Evolutionary conservation across 2,888 invertebrate genomes (phyloP).

Genomic region (Apamea sordens): DNA sequence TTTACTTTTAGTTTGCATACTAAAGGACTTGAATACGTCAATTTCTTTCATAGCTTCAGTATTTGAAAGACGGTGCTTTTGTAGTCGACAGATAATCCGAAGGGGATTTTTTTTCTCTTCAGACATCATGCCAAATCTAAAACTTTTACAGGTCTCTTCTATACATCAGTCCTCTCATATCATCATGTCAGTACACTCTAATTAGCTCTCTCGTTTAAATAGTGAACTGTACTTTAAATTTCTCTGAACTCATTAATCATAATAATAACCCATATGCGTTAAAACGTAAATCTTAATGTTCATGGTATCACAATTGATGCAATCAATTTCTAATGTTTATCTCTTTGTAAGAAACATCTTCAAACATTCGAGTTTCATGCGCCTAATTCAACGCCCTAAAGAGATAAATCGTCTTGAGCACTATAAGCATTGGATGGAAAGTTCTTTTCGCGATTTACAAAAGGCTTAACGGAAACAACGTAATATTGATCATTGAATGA

Average conservation of each 20-base stretch:
- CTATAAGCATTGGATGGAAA: background rate
- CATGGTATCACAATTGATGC: slow-evolving; percentile 8
- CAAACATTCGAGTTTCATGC: background rate
- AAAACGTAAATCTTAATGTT: slow-evolving; percentile 44
- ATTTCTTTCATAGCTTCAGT: slow-evolving; percentile 1
- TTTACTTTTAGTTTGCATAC: slow-evolving; percentile 39
- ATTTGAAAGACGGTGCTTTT: background rate
- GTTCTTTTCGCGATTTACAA: background rate
- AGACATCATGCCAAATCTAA: background rate
- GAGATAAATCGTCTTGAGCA: background rate
- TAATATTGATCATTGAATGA: slow-evolving; percentile 9
- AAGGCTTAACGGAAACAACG: background rate
- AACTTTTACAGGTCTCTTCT: background rate
- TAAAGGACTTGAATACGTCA: background rate
- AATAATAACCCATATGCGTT: slow-evolving; percentile 43
- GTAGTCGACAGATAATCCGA: background rate
- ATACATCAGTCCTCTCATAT: background rate
- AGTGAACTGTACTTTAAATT: slow-evolving; percentile 9
- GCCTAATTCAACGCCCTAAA: background rate
- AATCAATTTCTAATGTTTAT: slow-evolving; percentile 23
- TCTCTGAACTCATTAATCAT: slow-evolving; percentile 46
- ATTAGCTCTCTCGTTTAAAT: slow-evolving; percentile 22
- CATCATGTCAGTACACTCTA: background rate
- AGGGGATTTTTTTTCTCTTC: background rate
- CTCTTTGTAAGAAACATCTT: background rate